Evolutionary conservation across 1,140 invertebrate species (phyloP).

Genomic region (Phthorimaea operculella): DNA sequence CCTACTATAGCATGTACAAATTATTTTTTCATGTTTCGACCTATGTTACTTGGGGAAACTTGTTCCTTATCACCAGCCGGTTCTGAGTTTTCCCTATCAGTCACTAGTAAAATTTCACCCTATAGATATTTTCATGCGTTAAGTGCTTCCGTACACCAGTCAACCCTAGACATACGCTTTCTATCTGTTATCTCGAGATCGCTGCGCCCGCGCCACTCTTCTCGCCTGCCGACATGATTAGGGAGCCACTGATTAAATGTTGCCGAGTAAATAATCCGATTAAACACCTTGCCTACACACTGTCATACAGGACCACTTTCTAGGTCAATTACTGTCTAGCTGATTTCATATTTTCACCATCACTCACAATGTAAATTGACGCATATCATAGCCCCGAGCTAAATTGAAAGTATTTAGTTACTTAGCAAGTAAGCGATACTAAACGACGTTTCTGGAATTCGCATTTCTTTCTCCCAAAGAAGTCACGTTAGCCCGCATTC

Average conservation of each 20-base stretch:
- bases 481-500: slow-evolving; percentile 24
- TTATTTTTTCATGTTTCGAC: too few species aligned
- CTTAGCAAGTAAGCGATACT: too few species aligned
- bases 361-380: background rate
- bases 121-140: too few species aligned
- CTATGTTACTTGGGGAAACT: too few species aligned
- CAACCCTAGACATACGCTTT: slow-evolving; percentile 30
- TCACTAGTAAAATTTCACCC: too few species aligned
- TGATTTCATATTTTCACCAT: background rate
- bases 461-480: slow-evolving; percentile 13
- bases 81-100: too few species aligned
- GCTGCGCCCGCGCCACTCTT: slow-evolving; percentile 29
- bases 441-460: background rate
- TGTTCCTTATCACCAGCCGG: too few species aligned
- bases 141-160: too few species aligned
- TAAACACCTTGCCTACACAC: slow-evolving; percentile 22
- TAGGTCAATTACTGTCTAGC: slow-evolving; percentile 16
- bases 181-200: slow-evolving; percentile 57
- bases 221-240: slow-evolving; percentile 39
- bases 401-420: too few species aligned
- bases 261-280: slow-evolving; percentile 35
- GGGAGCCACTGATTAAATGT: slow-evolving; percentile 37
- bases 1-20: too few species aligned
- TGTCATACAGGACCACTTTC: slow-evolving; percentile 14
- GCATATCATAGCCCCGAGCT: too few species aligned